A percentile compares a stretch with the other conserved stretches of the same genome.
Conservation (phyloP, 1,140 invertebrate genomes). For the Protaetia brevitarsis region DNA sequence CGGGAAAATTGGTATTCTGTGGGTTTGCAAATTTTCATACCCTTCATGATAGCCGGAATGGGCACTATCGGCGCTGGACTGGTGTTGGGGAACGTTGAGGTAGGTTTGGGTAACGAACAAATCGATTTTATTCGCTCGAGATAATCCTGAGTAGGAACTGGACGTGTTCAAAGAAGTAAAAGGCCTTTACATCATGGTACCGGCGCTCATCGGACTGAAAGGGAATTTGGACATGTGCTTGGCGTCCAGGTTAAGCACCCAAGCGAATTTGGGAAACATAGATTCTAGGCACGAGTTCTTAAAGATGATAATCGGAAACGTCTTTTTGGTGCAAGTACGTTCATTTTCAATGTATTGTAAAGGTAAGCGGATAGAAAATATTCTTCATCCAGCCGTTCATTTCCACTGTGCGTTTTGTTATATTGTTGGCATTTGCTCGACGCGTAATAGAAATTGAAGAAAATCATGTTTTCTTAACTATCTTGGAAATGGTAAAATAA, state of each 20-base stretch:
- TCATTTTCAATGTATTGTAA: neutral
- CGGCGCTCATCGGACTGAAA: slow-evolving; percentile 90
- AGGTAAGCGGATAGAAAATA: neutral
- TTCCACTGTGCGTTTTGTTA: too few species aligned
- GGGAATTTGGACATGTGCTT: slow-evolving; percentile 98
- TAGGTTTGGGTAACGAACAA: too few species aligned
- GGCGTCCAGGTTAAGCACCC: slow-evolving; percentile 89
- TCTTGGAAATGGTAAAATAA: too few species aligned
- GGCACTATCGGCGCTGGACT: slow-evolving; percentile 92
- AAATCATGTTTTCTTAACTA: too few species aligned
- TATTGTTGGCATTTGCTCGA: too few species aligned
- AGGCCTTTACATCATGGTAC: slow-evolving; percentile 88
- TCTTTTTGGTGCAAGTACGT: slow-evolving; percentile 80
- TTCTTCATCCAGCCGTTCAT: neutral
- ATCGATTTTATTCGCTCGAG: too few species aligned
- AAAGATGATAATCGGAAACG: slow-evolving; percentile 85
- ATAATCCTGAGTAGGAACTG: too few species aligned
- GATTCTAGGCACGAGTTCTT: slow-evolving; percentile 61
- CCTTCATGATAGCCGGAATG: slow-evolving; percentile 90
- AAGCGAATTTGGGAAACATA: slow-evolving; percentile 84
- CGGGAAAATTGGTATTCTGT: slow-evolving; percentile 2
- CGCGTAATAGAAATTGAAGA: too few species aligned
- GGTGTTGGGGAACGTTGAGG: slow-evolving; percentile 77
- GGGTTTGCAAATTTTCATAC: slow-evolving; percentile 80
- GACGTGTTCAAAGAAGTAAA: slow-evolving; percentile 75